These are phyloP conservation scores for Micromesistius poutassou DNA, from an alignment of 2,797 vertebrate genomes.

Conservation along the genomic window DNA sequence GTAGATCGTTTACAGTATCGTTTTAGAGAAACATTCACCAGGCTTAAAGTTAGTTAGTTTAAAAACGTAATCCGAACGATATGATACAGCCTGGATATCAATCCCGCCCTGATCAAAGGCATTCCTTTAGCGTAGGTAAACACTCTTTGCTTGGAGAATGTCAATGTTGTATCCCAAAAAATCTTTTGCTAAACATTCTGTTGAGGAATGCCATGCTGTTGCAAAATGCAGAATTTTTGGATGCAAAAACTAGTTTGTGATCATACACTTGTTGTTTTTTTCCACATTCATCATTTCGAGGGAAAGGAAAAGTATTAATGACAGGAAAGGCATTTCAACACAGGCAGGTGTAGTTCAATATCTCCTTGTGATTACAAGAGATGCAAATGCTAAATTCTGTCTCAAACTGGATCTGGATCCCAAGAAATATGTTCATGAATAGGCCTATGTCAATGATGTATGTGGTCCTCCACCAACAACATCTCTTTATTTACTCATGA, in stretches of 20 bases:
- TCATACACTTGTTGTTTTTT: conserved; percentile 51
- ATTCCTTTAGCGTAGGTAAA: conserved; percentile 45
- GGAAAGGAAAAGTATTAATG: conserved; percentile 29
- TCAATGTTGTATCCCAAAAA: conserved; percentile 43
- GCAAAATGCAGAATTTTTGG: conserved; percentile 51
- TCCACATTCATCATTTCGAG: conserved; percentile 46
- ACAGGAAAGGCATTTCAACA: not conserved
- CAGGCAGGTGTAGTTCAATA: not conserved
- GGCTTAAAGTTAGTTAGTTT: conserved; percentile 47
- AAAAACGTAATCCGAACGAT: conserved; percentile 51
- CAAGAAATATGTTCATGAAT: not conserved
- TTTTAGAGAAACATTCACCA: conserved; percentile 65
- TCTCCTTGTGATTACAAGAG: not conserved
- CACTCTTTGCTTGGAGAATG: conserved; percentile 34
- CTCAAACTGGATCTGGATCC: not conserved
- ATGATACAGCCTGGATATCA: conserved; percentile 59
- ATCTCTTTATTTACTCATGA: not conserved
- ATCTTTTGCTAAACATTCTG: conserved; percentile 45
- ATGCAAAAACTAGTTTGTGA: conserved; percentile 44
- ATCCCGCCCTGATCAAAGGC: conserved; percentile 22
- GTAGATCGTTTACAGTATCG: conserved; percentile 52
- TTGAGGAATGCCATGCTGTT: conserved; percentile 62
- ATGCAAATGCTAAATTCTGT: not conserved
- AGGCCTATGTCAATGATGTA: not conserved
- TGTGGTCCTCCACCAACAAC: not conserved